phyloP scores from a whole-genome alignment of 2,888 invertebrate species.

The Mechanitis mazaeus region DNA sequence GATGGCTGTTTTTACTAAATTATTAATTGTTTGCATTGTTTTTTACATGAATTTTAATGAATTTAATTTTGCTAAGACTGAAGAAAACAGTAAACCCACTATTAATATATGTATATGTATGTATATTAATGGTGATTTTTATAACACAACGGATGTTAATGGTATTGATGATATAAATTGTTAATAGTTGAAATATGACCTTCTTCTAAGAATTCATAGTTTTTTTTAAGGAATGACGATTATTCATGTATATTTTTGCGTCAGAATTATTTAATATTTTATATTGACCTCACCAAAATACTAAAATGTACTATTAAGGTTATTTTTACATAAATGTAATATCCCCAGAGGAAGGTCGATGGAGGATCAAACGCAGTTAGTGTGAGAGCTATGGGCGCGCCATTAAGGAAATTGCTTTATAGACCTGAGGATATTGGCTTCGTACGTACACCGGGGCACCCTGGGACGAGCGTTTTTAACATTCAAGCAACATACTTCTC shows the following conservation, averaged over 20 bases:
- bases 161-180: too few relatives aligned
- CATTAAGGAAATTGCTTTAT: constrained; percentile 73
- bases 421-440: constrained; percentile 38
- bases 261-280: too few relatives aligned
- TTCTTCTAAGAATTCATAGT: too few relatives aligned
- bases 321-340: constrained; percentile 29
- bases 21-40: neutral
- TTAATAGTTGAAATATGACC: too few relatives aligned
- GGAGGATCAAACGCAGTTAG: constrained; percentile 44
- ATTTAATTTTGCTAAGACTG: too few relatives aligned
- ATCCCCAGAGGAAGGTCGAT: constrained; percentile 30
- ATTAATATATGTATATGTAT: too few relatives aligned
- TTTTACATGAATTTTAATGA: neutral
- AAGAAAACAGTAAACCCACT: too few relatives aligned
- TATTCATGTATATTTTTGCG: too few relatives aligned
- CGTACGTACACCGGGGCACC: constrained; percentile 16
- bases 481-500: too few relatives aligned
- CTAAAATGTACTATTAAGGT: neutral
- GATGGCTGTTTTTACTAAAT: constrained; percentile 1
- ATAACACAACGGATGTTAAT: too few relatives aligned
- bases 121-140: too few relatives aligned
- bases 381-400: constrained; percentile 48
- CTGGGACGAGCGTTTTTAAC: constrained; percentile 6
- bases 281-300: constrained; percentile 11
- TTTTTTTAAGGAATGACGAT: too few relatives aligned